Conservation (phyloP, 2,888 invertebrate species). For the Eupithecia pulchellata region DNA sequence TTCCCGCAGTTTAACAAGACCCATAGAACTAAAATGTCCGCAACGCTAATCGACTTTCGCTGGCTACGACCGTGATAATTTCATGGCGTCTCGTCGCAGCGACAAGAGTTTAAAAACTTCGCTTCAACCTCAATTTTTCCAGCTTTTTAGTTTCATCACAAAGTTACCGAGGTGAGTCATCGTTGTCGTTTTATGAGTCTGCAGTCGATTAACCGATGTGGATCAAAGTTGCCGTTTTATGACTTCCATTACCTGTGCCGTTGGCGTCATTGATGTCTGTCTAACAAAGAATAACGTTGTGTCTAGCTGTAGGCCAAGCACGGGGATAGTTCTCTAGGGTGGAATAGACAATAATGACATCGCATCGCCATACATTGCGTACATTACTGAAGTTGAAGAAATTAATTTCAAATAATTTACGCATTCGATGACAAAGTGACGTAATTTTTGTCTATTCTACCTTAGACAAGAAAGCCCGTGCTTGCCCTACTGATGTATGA, state of each 20-base stretch:
- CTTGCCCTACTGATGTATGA: background rate
- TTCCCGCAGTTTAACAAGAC: background rate
- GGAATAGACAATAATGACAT: too few relatives aligned
- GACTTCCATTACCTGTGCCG: background rate
- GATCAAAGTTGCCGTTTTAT: background rate
- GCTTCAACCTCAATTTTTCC: conserved; percentile 13
- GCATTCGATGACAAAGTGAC: too few relatives aligned
- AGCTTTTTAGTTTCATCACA: conserved; percentile 2
- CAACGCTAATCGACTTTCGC: conserved; percentile 1
- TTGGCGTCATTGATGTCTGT: background rate
- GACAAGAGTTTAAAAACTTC: conserved; percentile 6
- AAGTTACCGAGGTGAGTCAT: background rate
- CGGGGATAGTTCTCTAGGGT: too few relatives aligned
- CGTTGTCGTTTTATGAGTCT: background rate
- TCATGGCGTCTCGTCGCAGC: background rate
- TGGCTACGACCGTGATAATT: background rate
- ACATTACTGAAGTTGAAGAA: too few relatives aligned
- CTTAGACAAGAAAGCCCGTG: too few relatives aligned
- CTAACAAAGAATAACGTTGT: background rate
- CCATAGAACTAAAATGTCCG: background rate
- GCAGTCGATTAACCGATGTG: background rate
- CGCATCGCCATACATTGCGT: too few relatives aligned
- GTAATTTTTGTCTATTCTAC: too few relatives aligned
- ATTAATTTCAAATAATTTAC: too few relatives aligned
- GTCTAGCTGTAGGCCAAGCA: too few relatives aligned